Evolutionary conservation across 1,140 invertebrate genomes (phyloP).

Genomic region (Protaetia brevitarsis): DNA sequence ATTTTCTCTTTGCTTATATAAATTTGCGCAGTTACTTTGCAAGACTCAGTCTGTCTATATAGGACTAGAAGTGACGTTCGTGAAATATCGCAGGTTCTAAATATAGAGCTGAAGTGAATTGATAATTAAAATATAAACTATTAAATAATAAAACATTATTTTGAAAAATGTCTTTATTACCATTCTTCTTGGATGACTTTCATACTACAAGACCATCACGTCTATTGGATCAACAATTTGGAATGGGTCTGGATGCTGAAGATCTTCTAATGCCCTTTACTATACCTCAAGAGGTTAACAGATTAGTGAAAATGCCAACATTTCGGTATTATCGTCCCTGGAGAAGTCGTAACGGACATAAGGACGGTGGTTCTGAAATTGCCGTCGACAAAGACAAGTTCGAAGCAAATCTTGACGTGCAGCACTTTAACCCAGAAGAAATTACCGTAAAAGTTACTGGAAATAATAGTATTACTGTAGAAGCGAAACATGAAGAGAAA

Average conservation of each 20-base stretch:
- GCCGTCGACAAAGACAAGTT: slow-evolving; percentile 57
- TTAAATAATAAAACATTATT: too few species aligned
- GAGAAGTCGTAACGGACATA: slow-evolving; percentile 40
- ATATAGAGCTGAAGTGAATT: too few species aligned
- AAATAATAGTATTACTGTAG: slow-evolving; percentile 65
- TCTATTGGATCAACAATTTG: slow-evolving; percentile 61
- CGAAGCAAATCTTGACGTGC: slow-evolving; percentile 74
- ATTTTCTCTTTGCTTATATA: too few species aligned
- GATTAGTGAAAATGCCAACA: slow-evolving; percentile 29
- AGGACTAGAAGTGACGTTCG: too few species aligned
- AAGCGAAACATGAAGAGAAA: slow-evolving; percentile 75
- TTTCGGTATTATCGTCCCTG: slow-evolving; percentile 54
- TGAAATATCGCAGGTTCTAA: too few species aligned
- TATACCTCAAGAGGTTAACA: not conserved
- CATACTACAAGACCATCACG: slow-evolving; percentile 47
- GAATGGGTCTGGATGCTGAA: slow-evolving; percentile 52
- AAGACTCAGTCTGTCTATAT: too few species aligned
- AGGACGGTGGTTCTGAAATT: slow-evolving; percentile 49
- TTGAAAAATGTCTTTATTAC: slow-evolving; percentile 16
- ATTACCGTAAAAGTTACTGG: slow-evolving; percentile 75
- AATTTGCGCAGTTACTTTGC: too few species aligned
- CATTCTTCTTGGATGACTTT: not conserved
- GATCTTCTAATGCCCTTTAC: slow-evolving; percentile 51
- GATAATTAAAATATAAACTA: too few species aligned
- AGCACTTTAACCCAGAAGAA: slow-evolving; percentile 81